A percentile compares a stretch with the other conserved stretches of the same genome.
phyloP scores from a whole-genome alignment of 1,140 invertebrate genomes.

The Mactra quadrangularis region DNA sequence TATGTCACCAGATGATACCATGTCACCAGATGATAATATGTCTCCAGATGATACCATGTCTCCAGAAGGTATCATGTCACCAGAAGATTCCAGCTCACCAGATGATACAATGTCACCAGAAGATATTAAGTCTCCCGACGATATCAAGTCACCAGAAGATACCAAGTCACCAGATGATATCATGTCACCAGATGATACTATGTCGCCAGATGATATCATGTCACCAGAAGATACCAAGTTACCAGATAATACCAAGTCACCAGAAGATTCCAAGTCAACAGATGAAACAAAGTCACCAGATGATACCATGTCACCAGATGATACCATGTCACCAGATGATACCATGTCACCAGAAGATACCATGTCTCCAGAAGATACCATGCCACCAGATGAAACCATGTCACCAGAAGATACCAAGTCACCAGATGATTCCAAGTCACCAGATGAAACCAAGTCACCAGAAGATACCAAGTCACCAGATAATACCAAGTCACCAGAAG shows the following conservation, averaged over 20 bases:
- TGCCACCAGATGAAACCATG: not conserved
- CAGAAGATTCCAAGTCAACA: not conserved
- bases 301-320: too few species aligned
- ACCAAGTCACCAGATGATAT: conserved; percentile 7
- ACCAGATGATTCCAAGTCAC: not conserved
- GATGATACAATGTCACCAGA: conserved; percentile 4
- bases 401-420: conserved; percentile 15
- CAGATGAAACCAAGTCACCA: not conserved
- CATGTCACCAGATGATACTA: not conserved
- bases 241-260: conserved; percentile 6
- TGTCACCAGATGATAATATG: not conserved
- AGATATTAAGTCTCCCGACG: not conserved
- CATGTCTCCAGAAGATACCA: not conserved
- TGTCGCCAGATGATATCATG: not conserved
- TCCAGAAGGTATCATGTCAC: not conserved
- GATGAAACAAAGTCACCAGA: not conserved
- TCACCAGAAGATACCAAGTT: not conserved
- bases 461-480: not conserved
- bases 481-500: not conserved
- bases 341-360: conserved; percentile 16
- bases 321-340: conserved; percentile 4
- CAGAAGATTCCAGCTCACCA: not conserved
- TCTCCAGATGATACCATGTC: not conserved
- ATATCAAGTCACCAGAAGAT: not conserved
- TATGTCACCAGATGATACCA: conserved; percentile 10